Conservation (phyloP, 2,888 invertebrate species). For the Gymnosoma rotundatum region DNA sequence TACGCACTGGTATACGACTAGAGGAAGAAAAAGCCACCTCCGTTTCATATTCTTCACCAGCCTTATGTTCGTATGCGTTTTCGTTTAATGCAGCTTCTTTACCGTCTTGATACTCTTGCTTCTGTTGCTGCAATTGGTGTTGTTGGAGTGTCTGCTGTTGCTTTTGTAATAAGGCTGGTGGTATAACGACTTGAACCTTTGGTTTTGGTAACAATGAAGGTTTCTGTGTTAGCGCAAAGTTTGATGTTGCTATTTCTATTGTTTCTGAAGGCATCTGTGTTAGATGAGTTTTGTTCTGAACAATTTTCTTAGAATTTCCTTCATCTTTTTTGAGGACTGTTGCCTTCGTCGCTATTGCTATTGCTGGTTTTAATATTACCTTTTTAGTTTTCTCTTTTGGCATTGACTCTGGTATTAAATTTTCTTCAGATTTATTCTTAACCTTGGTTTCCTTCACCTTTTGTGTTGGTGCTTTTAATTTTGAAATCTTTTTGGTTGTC, state of each 20-base stretch:
- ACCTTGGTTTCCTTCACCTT: constrained; percentile 19
- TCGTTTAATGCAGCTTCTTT: not conserved
- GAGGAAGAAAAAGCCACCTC: constrained; percentile 70
- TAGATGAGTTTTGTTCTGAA: constrained; percentile 48
- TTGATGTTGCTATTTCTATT: constrained; percentile 46
- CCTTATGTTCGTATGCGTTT: not conserved
- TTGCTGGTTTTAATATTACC: constrained; percentile 51
- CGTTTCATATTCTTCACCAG: constrained; percentile 68
- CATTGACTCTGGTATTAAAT: constrained; percentile 25
- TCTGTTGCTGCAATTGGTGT: constrained; percentile 59
- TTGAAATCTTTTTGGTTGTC: constrained; percentile 68
- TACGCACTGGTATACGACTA: constrained; percentile 82
- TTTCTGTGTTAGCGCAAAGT: constrained; percentile 69
- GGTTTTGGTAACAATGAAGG: constrained; percentile 81
- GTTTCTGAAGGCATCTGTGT: constrained; percentile 54
- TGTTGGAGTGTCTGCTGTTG: constrained; percentile 73
- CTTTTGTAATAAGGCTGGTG: constrained; percentile 77
- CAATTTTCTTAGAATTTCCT: constrained; percentile 38
- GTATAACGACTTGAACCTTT: constrained; percentile 80
- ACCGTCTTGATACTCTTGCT: constrained; percentile 11
- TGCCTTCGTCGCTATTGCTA: constrained; percentile 36
- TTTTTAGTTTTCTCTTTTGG: constrained; percentile 42
- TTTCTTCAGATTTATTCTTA: constrained; percentile 34
- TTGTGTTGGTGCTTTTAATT: constrained; percentile 49
- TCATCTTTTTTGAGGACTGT: constrained; percentile 38